Evolutionary conservation across 1,140 invertebrate genomes (phyloP), one percentile per base, ranked within the genome.

Genomic region (Drosophila auraria): DNA sequence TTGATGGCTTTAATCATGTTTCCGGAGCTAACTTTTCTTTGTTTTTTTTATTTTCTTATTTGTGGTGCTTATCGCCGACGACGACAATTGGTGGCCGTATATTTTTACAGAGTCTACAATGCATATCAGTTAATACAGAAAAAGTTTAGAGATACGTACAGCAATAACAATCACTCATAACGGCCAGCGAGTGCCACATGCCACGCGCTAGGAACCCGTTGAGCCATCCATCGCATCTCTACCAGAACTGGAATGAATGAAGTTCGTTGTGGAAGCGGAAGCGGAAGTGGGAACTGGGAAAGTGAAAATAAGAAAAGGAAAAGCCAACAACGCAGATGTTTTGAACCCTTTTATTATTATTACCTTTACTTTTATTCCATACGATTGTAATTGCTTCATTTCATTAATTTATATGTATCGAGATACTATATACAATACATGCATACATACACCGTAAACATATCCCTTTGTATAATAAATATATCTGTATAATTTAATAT

Each of bases 111-210:
- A 38, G 94, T 96, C 15, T 93, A 96, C 45, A 95, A 95, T 76
- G 95, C 95, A 5, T 96, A 96, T 70, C 95, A 96, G 78, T 94
- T 95, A 81, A 93, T 96, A 69, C 95, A 96, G 83, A 95, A 95
- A 87, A 94, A 95, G 58, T 95, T 96, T 92, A 93, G 95, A 71
- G 95, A 96, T 91, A 96, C 95, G 58, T 96, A 96, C 91, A 95
- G 94, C 78, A 96, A 93, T 54, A 84, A 79, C 70, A 87, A 81
- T 71, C 74, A 90, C 66, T 69, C 74, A 50, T 80, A 90, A 84
- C 70, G 86, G 70, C 73, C 53, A 53, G n/a, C 15, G 36, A 44
- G 25, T 12, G 50, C 66, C 58, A 38, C 23, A 30, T 12, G 50
- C 62, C 58, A 38, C 23, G 53, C 17, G 14, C 40, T 5, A 47